A percentile compares a stretch with the other conserved stretches of the same genome.
These are phyloP conservation scores for Dasypogon diadema DNA, from an alignment of 2,888 invertebrate species.

Conservation along the genomic window DNA sequence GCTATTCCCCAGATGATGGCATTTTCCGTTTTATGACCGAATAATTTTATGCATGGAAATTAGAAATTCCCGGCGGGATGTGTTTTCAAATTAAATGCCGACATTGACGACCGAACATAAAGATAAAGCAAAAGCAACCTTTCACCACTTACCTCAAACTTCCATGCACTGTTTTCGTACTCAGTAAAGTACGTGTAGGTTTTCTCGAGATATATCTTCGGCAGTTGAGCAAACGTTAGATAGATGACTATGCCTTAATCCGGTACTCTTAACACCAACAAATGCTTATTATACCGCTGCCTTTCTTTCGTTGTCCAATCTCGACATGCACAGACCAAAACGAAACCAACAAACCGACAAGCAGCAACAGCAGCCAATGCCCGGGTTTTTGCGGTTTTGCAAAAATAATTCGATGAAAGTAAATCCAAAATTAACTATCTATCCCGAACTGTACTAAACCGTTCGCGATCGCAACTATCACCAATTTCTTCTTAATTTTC, in stretches of 20 bases:
- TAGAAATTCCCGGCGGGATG: not conserved
- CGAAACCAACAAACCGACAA: not conserved
- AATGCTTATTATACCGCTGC: not conserved
- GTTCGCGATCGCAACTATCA: not conserved
- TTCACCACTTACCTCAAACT: conserved; percentile 43
- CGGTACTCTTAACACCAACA: not conserved
- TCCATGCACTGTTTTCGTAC: not conserved
- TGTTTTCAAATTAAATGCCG: not conserved
- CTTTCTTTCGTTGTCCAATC: not conserved
- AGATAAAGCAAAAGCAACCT: conserved; percentile 19
- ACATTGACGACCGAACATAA: not conserved
- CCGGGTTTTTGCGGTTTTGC: not conserved
- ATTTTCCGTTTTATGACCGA: no score
- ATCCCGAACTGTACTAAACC: not conserved
- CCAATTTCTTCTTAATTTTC: conserved; percentile 1
- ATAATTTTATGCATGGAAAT: not conserved
- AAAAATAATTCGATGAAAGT: conserved; percentile 21
- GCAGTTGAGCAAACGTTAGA: not conserved
- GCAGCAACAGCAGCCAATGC: not conserved
- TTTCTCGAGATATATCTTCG: not conserved
- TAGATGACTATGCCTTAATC: conserved; percentile 5
- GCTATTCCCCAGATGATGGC: no score
- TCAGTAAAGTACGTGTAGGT: not conserved
- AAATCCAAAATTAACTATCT: not conserved
- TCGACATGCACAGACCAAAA: not conserved